Base-by-base conservation (phyloP, 2,797 vertebrate species). In the Pseudomugil tenellus region DNA sequence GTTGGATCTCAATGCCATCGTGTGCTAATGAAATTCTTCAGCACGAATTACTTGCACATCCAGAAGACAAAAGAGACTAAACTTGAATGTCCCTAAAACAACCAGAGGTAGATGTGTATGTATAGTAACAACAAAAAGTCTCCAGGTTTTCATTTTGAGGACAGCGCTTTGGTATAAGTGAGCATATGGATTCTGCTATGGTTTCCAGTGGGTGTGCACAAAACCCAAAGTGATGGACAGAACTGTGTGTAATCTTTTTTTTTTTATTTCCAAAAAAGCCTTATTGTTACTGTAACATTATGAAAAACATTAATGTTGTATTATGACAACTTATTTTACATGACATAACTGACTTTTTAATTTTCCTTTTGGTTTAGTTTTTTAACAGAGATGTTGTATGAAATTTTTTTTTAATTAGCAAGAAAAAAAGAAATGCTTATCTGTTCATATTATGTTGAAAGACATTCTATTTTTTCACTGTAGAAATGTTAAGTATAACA, bases 391-490 rank as follows among this genome's bases (percentile, higher is more conserved):
- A 89, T 94, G 92, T 94, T 95, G 93, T 95, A 94, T 92, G 70
- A 64, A 70, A 59, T 52, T 28, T 92, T 93, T 95, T 85, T 70
- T 85, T 28, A 64, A 70, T 92, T 89, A 80, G 87, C 87, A 79
- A 88, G 83, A 90, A 92, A 92, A 29, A 92, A 90, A 94, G 83
- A 93, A 93, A 94, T 91, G 94, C 94, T 95, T 95, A 94, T 95
- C 94, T 96, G 95, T 96, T 95, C 95, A 95, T 95, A 94, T 96
- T 97, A 93, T 92, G 94, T 96, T 96, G 74, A 96, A 96, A 96
- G 94, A 96, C 96, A 94, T 96, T 96, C 94, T 97, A 95, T 96
- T 96, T 97, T 98, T 97, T 97, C 97, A 96, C 95, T 91, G 93
- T 95, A 95, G 95, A 95, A 94, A 93, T 89, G 91, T 94, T 95